phyloP scores from a whole-genome alignment of 2,113 vertebrate species.

The Orthonyx spaldingii region DNA sequence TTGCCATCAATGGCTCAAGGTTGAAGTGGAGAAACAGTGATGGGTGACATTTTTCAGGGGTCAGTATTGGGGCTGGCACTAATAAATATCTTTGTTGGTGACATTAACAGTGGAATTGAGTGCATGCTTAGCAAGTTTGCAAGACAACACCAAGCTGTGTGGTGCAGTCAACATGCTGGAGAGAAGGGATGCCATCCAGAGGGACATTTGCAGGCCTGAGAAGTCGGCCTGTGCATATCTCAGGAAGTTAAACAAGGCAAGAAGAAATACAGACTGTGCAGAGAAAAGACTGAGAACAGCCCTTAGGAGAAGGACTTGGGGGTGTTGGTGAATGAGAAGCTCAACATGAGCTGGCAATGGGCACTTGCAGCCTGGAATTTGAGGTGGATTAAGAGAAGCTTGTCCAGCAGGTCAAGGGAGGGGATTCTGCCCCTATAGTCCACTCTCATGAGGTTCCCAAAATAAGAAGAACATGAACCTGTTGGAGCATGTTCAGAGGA shows the following conservation, averaged over 20 bases:
- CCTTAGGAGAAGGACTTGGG: neutral
- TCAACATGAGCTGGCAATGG: neutral
- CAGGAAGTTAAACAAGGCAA: neutral
- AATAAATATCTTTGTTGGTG: neutral
- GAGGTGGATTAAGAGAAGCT: neutral
- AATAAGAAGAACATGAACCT: neutral
- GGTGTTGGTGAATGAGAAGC: neutral
- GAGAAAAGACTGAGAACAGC: neutral
- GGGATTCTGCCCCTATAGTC: neutral
- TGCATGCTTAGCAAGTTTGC: neutral
- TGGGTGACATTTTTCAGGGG: neutral
- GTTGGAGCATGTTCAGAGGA: neutral
- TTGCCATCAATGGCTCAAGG: fast-evolving
- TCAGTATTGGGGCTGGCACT: no score
- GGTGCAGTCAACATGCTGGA: neutral
- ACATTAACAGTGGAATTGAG: neutral
- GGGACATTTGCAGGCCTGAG: neutral
- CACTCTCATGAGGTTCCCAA: neutral
- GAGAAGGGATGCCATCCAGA: neutral
- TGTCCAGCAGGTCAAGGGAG: no score
- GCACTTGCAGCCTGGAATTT: neutral
- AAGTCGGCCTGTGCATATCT: neutral
- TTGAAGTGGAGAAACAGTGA: neutral
- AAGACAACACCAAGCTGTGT: neutral
- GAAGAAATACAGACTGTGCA: neutral